phyloP scores from a whole-genome alignment of 1,140 invertebrate genomes.

The Ceratina australensis region DNA sequence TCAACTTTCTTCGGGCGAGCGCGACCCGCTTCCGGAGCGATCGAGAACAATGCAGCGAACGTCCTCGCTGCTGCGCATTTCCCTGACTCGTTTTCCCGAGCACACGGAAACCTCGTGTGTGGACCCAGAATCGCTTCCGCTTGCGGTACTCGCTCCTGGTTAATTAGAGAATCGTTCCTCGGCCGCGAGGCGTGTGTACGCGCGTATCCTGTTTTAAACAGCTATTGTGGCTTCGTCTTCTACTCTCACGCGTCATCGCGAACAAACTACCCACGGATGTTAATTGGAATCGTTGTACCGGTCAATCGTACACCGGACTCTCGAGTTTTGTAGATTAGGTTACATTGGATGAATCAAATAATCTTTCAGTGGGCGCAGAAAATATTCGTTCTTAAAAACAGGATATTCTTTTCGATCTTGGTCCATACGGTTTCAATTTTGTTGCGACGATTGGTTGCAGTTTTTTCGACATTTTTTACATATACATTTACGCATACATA shows the following conservation, averaged over 20 bases:
- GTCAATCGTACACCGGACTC: background rate
- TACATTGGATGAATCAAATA: too few species aligned
- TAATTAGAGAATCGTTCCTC: conserved; percentile 71
- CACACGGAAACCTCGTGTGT: conserved; percentile 51
- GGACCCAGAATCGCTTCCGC: conserved; percentile 67
- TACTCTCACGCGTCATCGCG: conserved; percentile 63
- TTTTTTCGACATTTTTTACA: too few species aligned
- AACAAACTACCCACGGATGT: conserved; percentile 44
- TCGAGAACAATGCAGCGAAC: conserved; percentile 43
- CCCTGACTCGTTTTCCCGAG: conserved; percentile 46
- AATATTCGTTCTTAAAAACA: too few species aligned
- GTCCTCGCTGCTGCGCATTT: conserved; percentile 45
- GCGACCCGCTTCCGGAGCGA: background rate
- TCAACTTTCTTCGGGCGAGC: background rate
- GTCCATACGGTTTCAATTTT: too few species aligned
- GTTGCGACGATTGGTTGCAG: too few species aligned
- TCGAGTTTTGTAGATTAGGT: too few species aligned
- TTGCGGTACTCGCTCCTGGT: conserved; percentile 67
- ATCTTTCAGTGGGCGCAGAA: too few species aligned
- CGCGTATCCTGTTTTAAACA: conserved; percentile 43
- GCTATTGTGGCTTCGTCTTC: conserved; percentile 48
- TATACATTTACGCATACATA: too few species aligned
- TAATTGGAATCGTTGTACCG: conserved; percentile 27
- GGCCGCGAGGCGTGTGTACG: conserved; percentile 33
- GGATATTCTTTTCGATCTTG: too few species aligned